These are phyloP conservation scores for Nesogale talazaci DNA, from an alignment of 2,113 vertebrate genomes.

Conservation along the genomic window DNA sequence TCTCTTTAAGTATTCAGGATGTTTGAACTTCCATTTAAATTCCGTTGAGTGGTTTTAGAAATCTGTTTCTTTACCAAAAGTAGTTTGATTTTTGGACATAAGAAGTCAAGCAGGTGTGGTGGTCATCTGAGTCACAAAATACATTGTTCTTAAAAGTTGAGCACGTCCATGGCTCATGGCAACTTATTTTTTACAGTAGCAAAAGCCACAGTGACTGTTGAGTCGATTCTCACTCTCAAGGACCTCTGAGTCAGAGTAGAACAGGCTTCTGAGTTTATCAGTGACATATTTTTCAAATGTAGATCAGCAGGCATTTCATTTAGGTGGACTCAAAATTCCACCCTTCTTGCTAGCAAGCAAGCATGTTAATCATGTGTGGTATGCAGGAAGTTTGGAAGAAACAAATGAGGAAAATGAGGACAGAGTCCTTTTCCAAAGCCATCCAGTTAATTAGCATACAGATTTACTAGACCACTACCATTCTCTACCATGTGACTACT, in stretches of 20 bases:
- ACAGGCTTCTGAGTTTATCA: neutral
- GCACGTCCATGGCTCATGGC: neutral
- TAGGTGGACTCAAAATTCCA: neutral
- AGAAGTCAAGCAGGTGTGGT: neutral
- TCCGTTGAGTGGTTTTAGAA: neutral
- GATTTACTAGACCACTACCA: neutral
- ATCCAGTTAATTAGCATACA: neutral
- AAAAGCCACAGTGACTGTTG: neutral
- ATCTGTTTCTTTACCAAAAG: neutral
- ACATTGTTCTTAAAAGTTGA: neutral
- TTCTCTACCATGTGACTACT: neutral
- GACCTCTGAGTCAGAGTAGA: neutral
- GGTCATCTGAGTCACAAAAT: neutral
- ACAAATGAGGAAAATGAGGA: neutral
- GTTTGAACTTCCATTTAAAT: conserved; percentile 30
- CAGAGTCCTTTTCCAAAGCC: neutral
- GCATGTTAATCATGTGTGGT: neutral
- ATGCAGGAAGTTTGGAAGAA: neutral
- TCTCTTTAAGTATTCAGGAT: neutral
- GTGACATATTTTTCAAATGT: neutral
- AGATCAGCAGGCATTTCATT: neutral
- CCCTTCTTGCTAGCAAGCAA: neutral
- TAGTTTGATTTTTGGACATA: neutral
- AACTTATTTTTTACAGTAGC: neutral
- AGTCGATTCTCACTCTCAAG: neutral